Percentiles rank a stretch among this genome's conserved stretches.
These are phyloP conservation scores for Ichneumon xanthorius DNA, from an alignment of 2,888 invertebrate genomes.

Conservation along the genomic window DNA sequence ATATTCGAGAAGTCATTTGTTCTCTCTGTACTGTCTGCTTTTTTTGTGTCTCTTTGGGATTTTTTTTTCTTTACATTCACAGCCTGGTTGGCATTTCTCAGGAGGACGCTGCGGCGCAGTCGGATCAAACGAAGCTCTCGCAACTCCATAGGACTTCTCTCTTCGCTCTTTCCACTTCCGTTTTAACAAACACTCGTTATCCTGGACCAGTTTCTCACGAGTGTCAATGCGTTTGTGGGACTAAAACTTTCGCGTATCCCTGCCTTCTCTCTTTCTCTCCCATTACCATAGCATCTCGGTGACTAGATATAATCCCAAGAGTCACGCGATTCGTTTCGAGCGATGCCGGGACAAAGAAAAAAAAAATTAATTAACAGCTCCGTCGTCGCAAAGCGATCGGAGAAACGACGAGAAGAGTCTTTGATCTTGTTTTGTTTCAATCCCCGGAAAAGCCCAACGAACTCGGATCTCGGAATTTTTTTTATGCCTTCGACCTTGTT, in stretches of 20 bases:
- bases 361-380: constrained; percentile 25
- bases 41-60: constrained; percentile 61
- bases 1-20: constrained; percentile 42
- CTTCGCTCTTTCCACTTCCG: constrained; percentile 20
- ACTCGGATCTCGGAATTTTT: constrained; percentile 42
- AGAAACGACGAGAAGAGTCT: constrained; percentile 36
- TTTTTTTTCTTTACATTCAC: constrained; percentile 89
- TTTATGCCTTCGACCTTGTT: not conserved
- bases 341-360: constrained; percentile 40
- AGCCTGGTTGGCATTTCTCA: constrained; percentile 92
- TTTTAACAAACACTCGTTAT: constrained; percentile 38
- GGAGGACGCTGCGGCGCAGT: constrained; percentile 78
- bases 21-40: constrained; percentile 36
- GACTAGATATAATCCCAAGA: constrained; percentile 61
- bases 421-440: constrained; percentile 29
- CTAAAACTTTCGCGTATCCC: not conserved
- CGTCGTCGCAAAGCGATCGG: constrained; percentile 8
- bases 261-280: constrained; percentile 22
- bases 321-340: constrained; percentile 52
- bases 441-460: constrained; percentile 51
- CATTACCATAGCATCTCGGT: constrained; percentile 47
- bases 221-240: constrained; percentile 53
- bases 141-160: not conserved
- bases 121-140: constrained; percentile 24
- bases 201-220: constrained; percentile 44